Base-by-base conservation (phyloP, 2,113 vertebrate species). In the Lipotes vexillifer region DNA sequence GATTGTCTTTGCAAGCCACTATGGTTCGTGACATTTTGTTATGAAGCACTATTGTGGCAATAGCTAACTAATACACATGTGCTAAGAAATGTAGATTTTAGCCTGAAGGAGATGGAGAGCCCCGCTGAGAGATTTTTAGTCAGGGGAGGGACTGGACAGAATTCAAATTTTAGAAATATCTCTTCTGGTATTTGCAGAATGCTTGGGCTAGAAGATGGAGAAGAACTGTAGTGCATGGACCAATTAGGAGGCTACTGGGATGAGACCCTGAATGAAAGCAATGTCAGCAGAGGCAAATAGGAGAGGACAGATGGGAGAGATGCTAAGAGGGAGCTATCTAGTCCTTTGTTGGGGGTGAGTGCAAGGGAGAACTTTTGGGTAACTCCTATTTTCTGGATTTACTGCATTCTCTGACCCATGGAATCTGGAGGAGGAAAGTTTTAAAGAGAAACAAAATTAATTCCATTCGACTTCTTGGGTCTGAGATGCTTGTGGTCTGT, bases 221-320 rank as follows among this genome's bases (percentile, higher is more conserved):
- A 65, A 52, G 36, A 29, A 14, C 1, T 44, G 5, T 29, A 57
- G 6, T 8, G 14, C 1, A 0, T 31, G 27, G 61, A 65, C 1
- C 6, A 46, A 38, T 18, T 17, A 72, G 31, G 38, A 55, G 27
- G 33, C 20, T 52, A 5, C 13, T 33, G 57, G 14, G n/a, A 46
- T n/a, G 23, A 29, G 29, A 57, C 57, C 29, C 8, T 69, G 36
- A 59, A 29, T 14, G 18, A 44, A 61, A 10, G 11, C 12, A 12
- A n/a, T 36, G 44, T 14, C 4, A 31, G 17, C 44, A 85, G 27
- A 25, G 31, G 23, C 31, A n/a, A 63, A 55, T 5, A 52, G 65
- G 14, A 84, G 46, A 27, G 11, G 25, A 31, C 25, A 15, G 23
- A 29, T 18, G 15, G 33, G 72, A 63, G 44, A 27, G 44, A 57